Evolutionary conservation across 1,140 invertebrate species (phyloP).

Genomic region (Vanessa tameamea): DNA sequence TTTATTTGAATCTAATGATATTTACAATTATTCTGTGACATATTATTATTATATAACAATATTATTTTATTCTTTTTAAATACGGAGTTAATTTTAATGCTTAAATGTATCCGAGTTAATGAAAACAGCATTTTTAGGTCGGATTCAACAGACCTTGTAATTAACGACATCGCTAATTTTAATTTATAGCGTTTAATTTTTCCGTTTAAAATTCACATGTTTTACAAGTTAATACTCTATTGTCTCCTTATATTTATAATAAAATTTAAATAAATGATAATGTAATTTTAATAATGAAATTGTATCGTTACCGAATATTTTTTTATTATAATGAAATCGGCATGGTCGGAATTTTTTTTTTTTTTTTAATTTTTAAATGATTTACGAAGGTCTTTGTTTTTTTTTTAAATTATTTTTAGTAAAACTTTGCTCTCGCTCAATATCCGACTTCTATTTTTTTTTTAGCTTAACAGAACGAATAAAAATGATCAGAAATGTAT

Average conservation of each 20-base stretch:
- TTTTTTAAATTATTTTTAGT: no score
- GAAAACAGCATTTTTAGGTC: background rate
- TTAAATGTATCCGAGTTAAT: slow-evolving; percentile 9
- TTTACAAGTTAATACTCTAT: background rate
- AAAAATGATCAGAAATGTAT: no score
- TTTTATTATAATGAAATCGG: background rate
- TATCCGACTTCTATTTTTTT: no score
- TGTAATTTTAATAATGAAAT: background rate
- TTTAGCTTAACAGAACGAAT: no score
- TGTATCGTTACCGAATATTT: background rate
- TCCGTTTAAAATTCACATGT: background rate
- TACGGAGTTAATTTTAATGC: background rate
- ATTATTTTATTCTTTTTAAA: background rate
- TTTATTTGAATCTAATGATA: background rate
- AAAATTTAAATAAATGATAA: background rate
- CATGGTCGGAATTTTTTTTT: no score
- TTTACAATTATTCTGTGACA: no score
- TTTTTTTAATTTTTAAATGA: no score
- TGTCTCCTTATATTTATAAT: background rate
- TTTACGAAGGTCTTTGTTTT: no score
- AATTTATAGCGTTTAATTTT: slow-evolving; percentile 3
- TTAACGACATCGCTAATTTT: slow-evolving; percentile 13
- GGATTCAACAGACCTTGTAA: slow-evolving; percentile 9
- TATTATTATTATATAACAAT: background rate
- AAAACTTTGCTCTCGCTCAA: no score